Evolutionary conservation across 2,888 invertebrate species (phyloP), one percentile per base, ranked within the genome.

Genomic region (Xestia c-nigrum): DNA sequence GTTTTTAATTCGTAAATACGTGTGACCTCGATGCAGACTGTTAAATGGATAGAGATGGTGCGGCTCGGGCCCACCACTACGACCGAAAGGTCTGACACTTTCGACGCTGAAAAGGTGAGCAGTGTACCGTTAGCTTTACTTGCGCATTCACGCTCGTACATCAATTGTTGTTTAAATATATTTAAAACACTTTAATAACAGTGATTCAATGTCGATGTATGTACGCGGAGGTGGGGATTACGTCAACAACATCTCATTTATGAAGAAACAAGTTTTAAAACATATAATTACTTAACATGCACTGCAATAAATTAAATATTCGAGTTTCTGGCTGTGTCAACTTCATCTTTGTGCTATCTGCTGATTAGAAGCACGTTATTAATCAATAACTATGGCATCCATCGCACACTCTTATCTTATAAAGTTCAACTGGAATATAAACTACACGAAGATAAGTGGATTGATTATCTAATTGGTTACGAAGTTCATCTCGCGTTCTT

Each of bases 31-130:
- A 96, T 96, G 96, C 95, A 96, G 92, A 94, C 95, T 89, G 94
- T 96, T 91, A 96, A 96, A 91, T 96, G 94, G 94, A 95, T 96
- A 92, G 96, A 96, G 88, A 96, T 96, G 96, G 96, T 96, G 90
- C 94, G 94, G 80, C 94, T 96, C 83, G 95, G 94, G 76, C 94
- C 95, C 64, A 86, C 95, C 64, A 85, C 92, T 55, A 75, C 89
- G 40, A 83, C 91, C 81, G 94, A 94, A 88, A 92, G 92, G 90
- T 90, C 94, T 89, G 90, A 94, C 83, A 90, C 92, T 92, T 96
- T 92, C 92, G 95, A 95, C 90, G 90, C 77, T 86, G 94, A 95
- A 87, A 93, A 95, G 96, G 96, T 96, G 92, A 95, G 94, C 84
- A 55, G 69, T 70, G 76, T 89, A 90, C 93, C 90, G 92, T 93